Evolutionary conservation across 2,113 vertebrate species (phyloP), one percentile per base, ranked within the genome.

Genomic region (Eulacestoma nigropectus): DNA sequence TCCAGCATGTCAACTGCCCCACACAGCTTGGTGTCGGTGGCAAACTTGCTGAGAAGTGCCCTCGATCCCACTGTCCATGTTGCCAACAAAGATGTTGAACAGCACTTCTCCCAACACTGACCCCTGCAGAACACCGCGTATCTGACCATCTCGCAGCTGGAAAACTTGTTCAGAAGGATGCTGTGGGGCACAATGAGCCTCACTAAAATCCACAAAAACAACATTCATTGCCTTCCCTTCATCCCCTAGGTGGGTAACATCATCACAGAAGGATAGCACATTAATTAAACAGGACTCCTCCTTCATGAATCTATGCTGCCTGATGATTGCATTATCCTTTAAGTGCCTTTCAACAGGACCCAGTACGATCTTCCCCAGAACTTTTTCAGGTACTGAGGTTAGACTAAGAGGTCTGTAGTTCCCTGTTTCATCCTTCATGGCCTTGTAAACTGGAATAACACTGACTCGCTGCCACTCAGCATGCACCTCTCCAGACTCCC

Each of bases 91-190:
- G 22, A 10, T 26, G 8, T 4, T 16, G 46, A 16, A 27, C 37
- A 49, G 21, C 56, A 32, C 21, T 39, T 32, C 14, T 37, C 42
- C 42, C 73, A 50, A 0, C 13, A 12, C 23, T 6, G 46, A 27
- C 5, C 30, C 18, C 37, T 13, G 30, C 21, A 39, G 59, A 13
- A 10, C 59, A 52, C 23, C 0, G 0, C 4, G 0, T 29, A 17
- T 22, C 47, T 30, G 25, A 53, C 23, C 60, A 22, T 42, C 32
- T 53, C 7, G 8, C 49, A 23, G 32, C 47, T 6, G 4, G 37
- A 64, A 50, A 79, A 53, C 39, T 35, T 35, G 11, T 35, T 19
- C 9, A 13, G 25, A 42, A 27, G 37, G 15, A 35, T 35, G 32
- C 37, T 53, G 15, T 53, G 49, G 44, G 49, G 39, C 39, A 44